Evolutionary conservation across 53 echinoderm and acorn worm genomes (phyloP).

Genomic region (Echinarachnius parma): DNA sequence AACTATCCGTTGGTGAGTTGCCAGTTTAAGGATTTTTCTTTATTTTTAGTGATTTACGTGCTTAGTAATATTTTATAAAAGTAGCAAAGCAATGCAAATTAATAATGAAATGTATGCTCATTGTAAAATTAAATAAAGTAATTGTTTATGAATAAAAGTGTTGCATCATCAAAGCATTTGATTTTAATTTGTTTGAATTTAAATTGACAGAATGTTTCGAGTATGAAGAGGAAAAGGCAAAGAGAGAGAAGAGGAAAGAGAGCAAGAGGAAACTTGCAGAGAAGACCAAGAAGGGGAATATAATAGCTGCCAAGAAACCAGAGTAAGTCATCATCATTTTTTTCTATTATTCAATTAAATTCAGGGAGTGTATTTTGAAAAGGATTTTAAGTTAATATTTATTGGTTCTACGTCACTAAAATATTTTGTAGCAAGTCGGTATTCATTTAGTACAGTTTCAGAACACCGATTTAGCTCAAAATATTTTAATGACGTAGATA

Average conservation of each 20-base stretch:
- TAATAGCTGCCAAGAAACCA: constrained; percentile 64
- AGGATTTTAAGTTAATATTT: too few species aligned
- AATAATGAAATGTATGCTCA: neutral
- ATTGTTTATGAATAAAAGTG: neutral
- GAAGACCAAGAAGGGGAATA: constrained; percentile 65
- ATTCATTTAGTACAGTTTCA: too few species aligned
- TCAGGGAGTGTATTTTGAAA: too few species aligned
- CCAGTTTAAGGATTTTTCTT: too few species aligned
- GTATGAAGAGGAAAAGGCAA: constrained; percentile 81
- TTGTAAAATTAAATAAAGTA: neutral
- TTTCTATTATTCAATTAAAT: neutral
- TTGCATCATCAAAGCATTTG: neutral
- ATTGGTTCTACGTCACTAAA: too few species aligned
- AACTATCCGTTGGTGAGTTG: too few species aligned
- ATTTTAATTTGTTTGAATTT: neutral
- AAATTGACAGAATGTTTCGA: constrained; percentile 61
- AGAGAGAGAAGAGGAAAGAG: constrained; percentile 94
- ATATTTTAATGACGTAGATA: too few species aligned
- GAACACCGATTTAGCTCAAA: too few species aligned
- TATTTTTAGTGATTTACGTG: too few species aligned
- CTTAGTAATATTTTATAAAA: too few species aligned
- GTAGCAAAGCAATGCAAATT: too few species aligned
- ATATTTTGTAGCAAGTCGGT: too few species aligned
- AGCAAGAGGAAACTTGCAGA: constrained; percentile 84
- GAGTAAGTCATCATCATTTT: constrained; percentile 45